A percentile compares a stretch with the other conserved stretches of the same genome.
Conservation (phyloP, 2,797 vertebrate genomes). For the Lophius americanus region DNA sequence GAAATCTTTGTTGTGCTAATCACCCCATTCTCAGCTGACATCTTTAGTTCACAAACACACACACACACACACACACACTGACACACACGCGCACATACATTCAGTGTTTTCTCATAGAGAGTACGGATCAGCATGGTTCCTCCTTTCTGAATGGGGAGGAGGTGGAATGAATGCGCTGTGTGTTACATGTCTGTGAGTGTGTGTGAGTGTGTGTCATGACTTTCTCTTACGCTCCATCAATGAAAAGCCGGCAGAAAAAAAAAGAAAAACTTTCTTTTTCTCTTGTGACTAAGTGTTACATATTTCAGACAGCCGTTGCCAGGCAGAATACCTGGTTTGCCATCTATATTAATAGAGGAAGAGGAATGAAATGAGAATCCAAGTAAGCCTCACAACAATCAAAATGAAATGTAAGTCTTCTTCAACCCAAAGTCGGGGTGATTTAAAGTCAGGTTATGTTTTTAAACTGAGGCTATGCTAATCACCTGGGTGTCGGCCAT, state of each 20-base stretch:
- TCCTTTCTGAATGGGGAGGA: constrained; percentile 29
- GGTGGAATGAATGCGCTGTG: constrained; percentile 15
- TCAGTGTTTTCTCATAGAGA: constrained; percentile 11
- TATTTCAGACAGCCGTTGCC: neutral
- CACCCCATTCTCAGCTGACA: constrained; percentile 41
- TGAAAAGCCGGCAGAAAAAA: constrained; percentile 1
- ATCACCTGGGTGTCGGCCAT: too few relatives aligned
- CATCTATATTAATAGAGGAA: too few relatives aligned
- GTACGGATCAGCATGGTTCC: constrained; percentile 30
- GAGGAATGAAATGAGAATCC: too few relatives aligned
- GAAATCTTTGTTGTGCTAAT: constrained; percentile 61
- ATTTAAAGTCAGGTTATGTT: too few relatives aligned
- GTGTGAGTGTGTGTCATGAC: neutral
- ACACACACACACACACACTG: neutral
- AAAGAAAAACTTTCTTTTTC: neutral
- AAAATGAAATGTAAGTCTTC: too few relatives aligned
- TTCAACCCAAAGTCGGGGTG: too few relatives aligned
- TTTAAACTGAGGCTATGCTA: too few relatives aligned
- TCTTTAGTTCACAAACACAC: constrained; percentile 16
- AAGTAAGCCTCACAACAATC: too few relatives aligned
- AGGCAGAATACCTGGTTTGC: too few relatives aligned
- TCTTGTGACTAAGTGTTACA: neutral
- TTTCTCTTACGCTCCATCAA: neutral
- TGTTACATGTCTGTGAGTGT: constrained; percentile 6
- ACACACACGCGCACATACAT: neutral